phyloP scores from a whole-genome alignment of 1,140 invertebrate species.

The Triops cancriformis region DNA sequence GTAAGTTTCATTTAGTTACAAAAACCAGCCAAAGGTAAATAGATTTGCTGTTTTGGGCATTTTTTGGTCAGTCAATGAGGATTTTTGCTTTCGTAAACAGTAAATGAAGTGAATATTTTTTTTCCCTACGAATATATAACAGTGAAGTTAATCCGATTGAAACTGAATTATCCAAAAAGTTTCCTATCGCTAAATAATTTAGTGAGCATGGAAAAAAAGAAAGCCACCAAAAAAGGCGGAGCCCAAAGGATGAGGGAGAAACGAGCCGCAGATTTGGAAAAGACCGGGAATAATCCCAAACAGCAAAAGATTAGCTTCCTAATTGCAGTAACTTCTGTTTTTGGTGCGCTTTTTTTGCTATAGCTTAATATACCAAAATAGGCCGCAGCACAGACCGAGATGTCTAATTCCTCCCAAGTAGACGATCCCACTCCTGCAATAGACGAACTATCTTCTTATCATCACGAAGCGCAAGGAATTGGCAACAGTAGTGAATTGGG shows the following conservation, averaged over 20 bases:
- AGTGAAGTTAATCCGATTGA: neutral
- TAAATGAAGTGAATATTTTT: too few relatives aligned
- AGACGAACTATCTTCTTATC: neutral
- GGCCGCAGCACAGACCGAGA: neutral
- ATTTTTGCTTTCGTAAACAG: too few relatives aligned
- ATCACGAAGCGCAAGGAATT: neutral
- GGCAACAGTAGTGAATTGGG: neutral
- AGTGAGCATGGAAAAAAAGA: neutral
- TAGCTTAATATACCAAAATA: neutral
- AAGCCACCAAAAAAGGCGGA: neutral
- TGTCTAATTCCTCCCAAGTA: neutral
- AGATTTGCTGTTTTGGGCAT: neutral
- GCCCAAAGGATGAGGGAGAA: neutral
- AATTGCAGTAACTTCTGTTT: neutral
- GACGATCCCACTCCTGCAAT: neutral
- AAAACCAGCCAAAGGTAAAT: too few relatives aligned
- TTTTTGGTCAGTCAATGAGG: neutral
- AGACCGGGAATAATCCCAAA: neutral
- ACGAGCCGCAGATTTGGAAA: neutral
- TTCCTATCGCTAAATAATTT: neutral
- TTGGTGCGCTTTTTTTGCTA: neutral
- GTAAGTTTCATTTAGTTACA: too few relatives aligned
- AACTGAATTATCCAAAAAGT: neutral
- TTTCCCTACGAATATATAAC: neutral
- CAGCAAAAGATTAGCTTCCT: neutral